Evolutionary conservation across 2,797 vertebrate genomes (phyloP).

Genomic region (Parauchenoglanis punctatus): DNA sequence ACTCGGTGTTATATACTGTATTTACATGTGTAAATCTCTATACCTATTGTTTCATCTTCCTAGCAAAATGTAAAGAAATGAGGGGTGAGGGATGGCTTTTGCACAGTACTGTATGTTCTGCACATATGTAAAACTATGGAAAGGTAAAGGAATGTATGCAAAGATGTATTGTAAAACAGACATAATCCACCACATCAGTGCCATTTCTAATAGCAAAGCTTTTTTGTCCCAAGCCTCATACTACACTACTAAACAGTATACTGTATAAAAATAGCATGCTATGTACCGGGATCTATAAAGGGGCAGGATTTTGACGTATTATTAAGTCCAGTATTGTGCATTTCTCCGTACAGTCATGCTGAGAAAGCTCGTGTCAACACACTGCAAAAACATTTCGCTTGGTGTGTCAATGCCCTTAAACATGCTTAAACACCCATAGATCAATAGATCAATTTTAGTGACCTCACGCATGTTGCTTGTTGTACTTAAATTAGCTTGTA

Average conservation of each 20-base stretch:
- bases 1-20: no score
- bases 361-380: background rate
- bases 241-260: background rate
- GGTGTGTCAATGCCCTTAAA: background rate
- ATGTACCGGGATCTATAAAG: background rate
- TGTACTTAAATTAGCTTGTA: background rate
- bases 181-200: background rate
- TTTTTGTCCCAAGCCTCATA: background rate
- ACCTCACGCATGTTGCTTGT: background rate
- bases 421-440: background rate
- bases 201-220: background rate
- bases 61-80: no score
- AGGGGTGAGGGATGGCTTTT: no score
- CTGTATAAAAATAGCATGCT: background rate
- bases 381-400: background rate
- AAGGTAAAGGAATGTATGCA: background rate
- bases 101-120: background rate
- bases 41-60: no score
- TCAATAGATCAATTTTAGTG: background rate
- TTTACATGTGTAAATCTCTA: no score
- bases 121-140: background rate
- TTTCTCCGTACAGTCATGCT: background rate
- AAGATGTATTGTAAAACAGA: background rate
- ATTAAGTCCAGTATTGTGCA: background rate
- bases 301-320: background rate